A percentile compares a stretch with the other conserved stretches of the same genome.
Conservation (phyloP, 2,113 vertebrate genomes). For the Anhinga rufa region DNA sequence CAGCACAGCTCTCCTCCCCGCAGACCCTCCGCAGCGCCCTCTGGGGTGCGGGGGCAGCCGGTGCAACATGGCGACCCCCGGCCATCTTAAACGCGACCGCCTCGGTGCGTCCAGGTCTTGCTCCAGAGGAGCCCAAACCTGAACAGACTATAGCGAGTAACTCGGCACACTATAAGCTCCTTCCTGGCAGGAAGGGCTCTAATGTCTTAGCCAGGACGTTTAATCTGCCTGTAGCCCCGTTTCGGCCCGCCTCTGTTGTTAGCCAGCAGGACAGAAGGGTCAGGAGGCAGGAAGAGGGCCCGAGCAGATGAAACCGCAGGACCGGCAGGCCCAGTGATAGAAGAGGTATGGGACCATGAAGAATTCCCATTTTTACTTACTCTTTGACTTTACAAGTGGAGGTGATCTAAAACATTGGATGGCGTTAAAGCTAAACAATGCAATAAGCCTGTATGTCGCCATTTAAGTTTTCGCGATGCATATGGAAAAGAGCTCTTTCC, state of each 20-base stretch:
- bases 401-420: background rate
- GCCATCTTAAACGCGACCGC: rapidly evolving
- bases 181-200: background rate
- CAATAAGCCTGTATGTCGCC: background rate
- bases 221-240: rapidly evolving
- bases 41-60: background rate
- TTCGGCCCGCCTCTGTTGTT: rapidly evolving
- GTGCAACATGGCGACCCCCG: background rate
- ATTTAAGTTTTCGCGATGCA: background rate
- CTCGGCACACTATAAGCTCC: rapidly evolving
- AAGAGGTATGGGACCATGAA: rapidly evolving
- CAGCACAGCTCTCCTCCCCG: too few species aligned
- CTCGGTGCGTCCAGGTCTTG: rapidly evolving
- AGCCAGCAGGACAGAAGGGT: too few species aligned
- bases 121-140: background rate
- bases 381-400: background rate
- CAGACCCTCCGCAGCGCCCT: background rate
- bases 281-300: background rate
- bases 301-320: background rate
- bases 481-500: background rate
- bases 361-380: background rate
- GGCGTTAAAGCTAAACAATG: background rate
- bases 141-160: rapidly evolving
- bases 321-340: background rate
- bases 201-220: rapidly evolving